Conservation (phyloP, 2,797 vertebrate species). For the Peromyscus nudipes region DNA sequence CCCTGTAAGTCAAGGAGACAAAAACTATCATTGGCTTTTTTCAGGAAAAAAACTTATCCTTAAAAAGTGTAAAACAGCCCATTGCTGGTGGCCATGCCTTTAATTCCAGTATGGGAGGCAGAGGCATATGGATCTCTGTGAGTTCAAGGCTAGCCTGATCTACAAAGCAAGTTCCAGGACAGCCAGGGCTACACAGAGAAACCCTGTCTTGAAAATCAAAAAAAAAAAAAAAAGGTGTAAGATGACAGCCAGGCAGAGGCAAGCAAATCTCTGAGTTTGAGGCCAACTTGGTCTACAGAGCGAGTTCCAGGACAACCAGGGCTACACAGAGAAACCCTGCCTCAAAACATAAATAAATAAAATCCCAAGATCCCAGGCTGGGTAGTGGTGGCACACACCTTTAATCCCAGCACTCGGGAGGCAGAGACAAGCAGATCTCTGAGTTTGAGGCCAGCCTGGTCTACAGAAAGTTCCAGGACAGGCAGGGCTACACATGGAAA, state of each 20-base stretch:
- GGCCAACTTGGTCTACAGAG: no score
- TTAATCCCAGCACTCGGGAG: background rate
- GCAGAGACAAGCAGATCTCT: background rate
- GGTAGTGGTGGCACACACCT: background rate
- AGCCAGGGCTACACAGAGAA: background rate
- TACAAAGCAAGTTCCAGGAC: background rate
- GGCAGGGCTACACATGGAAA: background rate
- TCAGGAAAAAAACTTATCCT: background rate
- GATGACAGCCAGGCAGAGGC: no score
- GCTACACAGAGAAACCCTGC: no score
- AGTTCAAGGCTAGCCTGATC: no score
- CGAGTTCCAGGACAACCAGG: no score
- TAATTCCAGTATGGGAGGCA: background rate
- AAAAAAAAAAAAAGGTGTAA: no score
- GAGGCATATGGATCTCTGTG: background rate
- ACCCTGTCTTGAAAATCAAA: background rate
- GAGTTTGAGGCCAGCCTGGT: background rate
- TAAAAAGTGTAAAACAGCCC: background rate
- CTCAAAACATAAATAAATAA: no score
- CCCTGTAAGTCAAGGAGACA: conserved; percentile 38
- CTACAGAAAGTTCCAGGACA: background rate
- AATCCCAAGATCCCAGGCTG: background rate
- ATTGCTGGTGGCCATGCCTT: background rate
- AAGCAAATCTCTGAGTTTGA: no score
- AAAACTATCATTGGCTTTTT: conserved; percentile 12